phyloP scores from a whole-genome alignment of 2,797 vertebrate species.

The Vultur gryphus region DNA sequence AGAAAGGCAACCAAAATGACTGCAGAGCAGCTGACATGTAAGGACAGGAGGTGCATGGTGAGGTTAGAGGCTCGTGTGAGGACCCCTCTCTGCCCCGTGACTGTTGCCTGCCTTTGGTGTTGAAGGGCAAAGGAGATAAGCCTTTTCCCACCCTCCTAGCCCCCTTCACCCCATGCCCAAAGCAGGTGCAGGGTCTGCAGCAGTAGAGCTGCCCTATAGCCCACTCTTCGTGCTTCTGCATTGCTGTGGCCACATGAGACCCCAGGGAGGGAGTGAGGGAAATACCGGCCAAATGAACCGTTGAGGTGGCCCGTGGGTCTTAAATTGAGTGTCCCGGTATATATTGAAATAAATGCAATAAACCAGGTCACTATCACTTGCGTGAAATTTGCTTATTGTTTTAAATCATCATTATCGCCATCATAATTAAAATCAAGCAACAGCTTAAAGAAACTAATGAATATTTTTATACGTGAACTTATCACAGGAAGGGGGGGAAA shows the following conservation, averaged over 20 bases:
- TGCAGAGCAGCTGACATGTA: neutral
- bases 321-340: neutral
- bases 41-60: neutral
- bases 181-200: neutral
- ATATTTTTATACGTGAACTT: constrained; percentile 48
- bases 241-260: neutral
- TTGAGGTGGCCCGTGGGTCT: neutral
- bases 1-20: neutral
- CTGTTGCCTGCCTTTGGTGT: neutral
- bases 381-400: constrained; percentile 32
- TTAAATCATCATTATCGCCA: constrained; percentile 44
- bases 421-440: constrained; percentile 63
- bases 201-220: neutral
- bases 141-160: neutral
- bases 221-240: neutral
- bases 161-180: neutral
- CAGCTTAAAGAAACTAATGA: constrained; percentile 54
- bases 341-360: constrained; percentile 14
- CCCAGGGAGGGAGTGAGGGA: neutral
- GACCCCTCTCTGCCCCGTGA: neutral
- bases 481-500: neutral
- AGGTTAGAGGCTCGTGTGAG: neutral
- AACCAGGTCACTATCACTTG: constrained; percentile 18
- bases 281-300: neutral
- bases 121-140: neutral